These are phyloP conservation scores for Oophaga pumilio DNA, from an alignment of 2,113 vertebrate genomes.

Conservation along the genomic window DNA sequence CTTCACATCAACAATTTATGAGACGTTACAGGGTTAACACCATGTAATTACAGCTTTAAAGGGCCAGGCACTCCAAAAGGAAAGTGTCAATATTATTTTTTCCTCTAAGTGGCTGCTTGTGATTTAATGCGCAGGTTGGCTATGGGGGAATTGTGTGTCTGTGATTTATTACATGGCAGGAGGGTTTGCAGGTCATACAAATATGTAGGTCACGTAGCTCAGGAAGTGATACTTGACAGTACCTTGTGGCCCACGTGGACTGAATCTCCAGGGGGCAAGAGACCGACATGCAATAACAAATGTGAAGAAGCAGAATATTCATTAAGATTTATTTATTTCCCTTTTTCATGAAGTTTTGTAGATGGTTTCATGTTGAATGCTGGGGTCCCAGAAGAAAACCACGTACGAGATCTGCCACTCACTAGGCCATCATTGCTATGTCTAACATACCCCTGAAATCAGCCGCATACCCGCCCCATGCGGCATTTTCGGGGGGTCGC, in stretches of 20 bases:
- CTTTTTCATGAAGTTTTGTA: too few species aligned
- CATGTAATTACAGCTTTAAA: conserved; percentile 4
- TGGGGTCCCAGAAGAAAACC: too few species aligned
- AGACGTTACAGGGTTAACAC: background rate
- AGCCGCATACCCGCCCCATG: too few species aligned
- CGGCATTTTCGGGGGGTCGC: too few species aligned
- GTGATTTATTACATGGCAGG: conserved; percentile 38
- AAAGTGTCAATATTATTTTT: background rate
- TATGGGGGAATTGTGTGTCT: background rate
- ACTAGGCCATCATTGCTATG: too few species aligned
- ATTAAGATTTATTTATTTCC: background rate
- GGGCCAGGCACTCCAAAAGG: background rate
- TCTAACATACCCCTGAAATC: too few species aligned
- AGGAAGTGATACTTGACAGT: conserved; percentile 40
- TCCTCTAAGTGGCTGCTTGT: conserved; percentile 7
- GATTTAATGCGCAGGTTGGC: conserved; percentile 17
- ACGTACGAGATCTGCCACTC: too few species aligned
- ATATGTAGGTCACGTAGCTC: conserved; percentile 43
- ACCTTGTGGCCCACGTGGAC: conserved; percentile 29
- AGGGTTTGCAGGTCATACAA: conserved; percentile 23
- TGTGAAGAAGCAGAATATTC: background rate
- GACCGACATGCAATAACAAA: background rate
- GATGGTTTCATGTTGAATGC: too few species aligned
- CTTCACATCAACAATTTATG: background rate
- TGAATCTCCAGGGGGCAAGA: background rate